A percentile compares a stretch with the other conserved stretches of the same genome.
Evolutionary conservation across 2,797 vertebrate species (phyloP).

Genomic region (Channa striata): DNA sequence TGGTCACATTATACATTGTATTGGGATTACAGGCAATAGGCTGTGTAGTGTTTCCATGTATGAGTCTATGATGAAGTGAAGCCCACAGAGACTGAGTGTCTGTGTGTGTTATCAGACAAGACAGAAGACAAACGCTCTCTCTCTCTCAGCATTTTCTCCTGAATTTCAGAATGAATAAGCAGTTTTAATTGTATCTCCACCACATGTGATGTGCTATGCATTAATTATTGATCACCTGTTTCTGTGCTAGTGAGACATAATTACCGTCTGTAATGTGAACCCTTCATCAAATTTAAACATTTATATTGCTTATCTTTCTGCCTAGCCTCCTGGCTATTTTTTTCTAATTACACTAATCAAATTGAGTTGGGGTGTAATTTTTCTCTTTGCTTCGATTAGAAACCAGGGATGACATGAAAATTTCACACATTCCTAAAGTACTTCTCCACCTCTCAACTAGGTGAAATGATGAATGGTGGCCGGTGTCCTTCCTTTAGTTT

Average conservation of each 20-base stretch:
- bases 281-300: conserved; percentile 85
- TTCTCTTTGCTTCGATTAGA: conserved; percentile 75
- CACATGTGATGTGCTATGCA: conserved; percentile 69
- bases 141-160: conserved; percentile 14
- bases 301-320: conserved; percentile 83
- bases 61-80: neutral
- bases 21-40: too few relatives aligned
- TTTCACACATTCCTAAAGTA: conserved; percentile 61
- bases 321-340: conserved; percentile 71
- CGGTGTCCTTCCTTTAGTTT: neutral
- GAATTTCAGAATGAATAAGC: conserved; percentile 73
- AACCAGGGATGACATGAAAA: conserved; percentile 55
- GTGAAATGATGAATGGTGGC: conserved; percentile 31
- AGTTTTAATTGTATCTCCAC: conserved; percentile 67
- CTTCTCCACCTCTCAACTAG: conserved; percentile 4
- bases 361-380: conserved; percentile 67
- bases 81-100: conserved; percentile 1
- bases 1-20: too few relatives aligned
- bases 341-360: conserved; percentile 81
- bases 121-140: neutral
- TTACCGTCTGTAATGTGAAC: conserved; percentile 82
- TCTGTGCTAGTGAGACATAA: conserved; percentile 75
- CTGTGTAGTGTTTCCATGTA: neutral
- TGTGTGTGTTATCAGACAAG: conserved; percentile 8
- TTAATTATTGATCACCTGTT: conserved; percentile 83